Evolutionary conservation across 2,888 invertebrate species (phyloP).

Genomic region (Drosophila longiperda): DNA sequence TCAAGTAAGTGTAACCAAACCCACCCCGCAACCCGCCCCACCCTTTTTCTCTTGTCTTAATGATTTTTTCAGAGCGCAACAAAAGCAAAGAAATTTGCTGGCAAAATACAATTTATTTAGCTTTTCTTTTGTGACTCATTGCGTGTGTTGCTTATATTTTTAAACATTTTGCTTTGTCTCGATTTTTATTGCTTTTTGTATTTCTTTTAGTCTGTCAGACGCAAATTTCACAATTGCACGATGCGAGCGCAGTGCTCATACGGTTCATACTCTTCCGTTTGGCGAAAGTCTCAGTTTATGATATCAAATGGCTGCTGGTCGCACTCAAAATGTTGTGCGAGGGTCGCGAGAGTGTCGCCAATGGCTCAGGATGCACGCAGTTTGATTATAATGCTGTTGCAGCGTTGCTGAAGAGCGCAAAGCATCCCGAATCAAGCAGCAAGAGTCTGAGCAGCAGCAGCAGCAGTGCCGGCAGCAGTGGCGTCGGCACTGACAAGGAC

Average conservation of each 20-base stretch:
- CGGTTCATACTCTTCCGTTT: constrained; percentile 87
- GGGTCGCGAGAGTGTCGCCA: constrained; percentile 81
- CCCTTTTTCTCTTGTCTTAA: constrained; percentile 17
- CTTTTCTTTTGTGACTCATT: constrained; percentile 45
- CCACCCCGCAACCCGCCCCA: background rate
- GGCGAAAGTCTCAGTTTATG: constrained; percentile 84
- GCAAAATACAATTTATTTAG: constrained; percentile 35
- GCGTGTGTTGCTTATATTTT: constrained; percentile 12
- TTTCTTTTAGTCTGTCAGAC: constrained; percentile 88
- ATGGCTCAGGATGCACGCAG: constrained; percentile 52
- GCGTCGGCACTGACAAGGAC: constrained; percentile 86
- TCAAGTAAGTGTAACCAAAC: constrained; percentile 78
- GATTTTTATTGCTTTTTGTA: constrained; percentile 18
- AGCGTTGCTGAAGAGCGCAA: constrained; percentile 91
- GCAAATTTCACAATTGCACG: constrained; percentile 88
- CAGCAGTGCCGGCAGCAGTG: constrained; percentile 29
- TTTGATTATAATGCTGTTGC: constrained; percentile 92
- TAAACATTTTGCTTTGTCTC: constrained; percentile 19
- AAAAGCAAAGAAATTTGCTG: constrained; percentile 18
- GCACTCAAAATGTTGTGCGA: constrained; percentile 90
- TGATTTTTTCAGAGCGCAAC: constrained; percentile 54
- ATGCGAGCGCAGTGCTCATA: constrained; percentile 89
- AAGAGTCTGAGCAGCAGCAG: constrained; percentile 85
- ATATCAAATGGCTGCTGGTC: constrained; percentile 87
- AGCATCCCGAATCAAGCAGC: constrained; percentile 87